A percentile compares a stretch with the other conserved stretches of the same genome.
These are phyloP conservation scores for Belgica antarctica DNA, from an alignment of 2,888 invertebrate species.

Conservation along the genomic window DNA sequence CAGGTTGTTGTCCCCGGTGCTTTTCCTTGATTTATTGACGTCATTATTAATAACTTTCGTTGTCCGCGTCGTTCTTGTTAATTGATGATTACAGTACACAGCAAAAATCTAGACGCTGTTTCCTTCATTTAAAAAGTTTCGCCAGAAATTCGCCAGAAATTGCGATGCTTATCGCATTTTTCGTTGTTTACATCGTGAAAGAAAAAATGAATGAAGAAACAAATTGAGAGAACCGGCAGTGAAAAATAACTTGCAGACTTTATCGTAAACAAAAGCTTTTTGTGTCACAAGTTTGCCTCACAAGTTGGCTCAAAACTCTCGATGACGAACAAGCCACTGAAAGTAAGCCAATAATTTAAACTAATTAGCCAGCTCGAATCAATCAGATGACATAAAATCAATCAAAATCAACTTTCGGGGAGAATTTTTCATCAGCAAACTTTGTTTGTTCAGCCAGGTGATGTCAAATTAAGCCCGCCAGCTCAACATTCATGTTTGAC, in stretches of 20 bases:
- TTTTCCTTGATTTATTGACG: slow-evolving; percentile 1
- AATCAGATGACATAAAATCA: neutral
- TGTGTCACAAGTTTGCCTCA: too few species aligned
- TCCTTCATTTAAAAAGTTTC: neutral
- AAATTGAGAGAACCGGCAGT: too few species aligned
- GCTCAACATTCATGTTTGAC: slow-evolving; percentile 23
- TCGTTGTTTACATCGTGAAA: too few species aligned
- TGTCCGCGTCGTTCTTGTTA: neutral
- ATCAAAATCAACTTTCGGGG: neutral
- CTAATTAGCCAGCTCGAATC: neutral
- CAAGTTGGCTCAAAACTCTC: neutral
- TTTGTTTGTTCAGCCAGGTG: slow-evolving; percentile 20
- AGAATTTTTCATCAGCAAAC: neutral
- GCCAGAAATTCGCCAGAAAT: too few species aligned
- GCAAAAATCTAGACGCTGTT: neutral
- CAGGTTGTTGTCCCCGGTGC: too few species aligned
- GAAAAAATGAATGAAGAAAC: too few species aligned
- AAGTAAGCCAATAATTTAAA: neutral
- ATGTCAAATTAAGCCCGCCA: slow-evolving; percentile 15
- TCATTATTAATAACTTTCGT: neutral
- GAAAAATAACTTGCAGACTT: too few species aligned
- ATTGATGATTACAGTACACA: neutral
- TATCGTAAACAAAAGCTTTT: too few species aligned
- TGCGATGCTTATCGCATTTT: too few species aligned
- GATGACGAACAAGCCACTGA: neutral